Evolutionary conservation across 2,888 invertebrate genomes (phyloP).

Genomic region (Cerastis leucographa): DNA sequence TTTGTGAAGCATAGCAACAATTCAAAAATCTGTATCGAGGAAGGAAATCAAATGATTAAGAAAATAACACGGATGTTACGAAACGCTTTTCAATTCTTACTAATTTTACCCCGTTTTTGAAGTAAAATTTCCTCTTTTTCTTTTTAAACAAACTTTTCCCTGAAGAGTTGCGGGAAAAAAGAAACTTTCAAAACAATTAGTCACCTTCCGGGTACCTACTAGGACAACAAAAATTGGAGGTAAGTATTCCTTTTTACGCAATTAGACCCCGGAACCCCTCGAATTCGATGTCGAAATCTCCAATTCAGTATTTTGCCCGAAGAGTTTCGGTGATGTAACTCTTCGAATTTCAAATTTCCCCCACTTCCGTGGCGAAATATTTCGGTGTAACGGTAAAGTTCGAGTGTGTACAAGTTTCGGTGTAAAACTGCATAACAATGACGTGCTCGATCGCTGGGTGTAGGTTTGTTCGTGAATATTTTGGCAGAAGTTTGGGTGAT

Average conservation of each 20-base stretch:
- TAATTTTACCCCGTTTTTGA: constrained; percentile 22
- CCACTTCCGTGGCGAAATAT: constrained; percentile 78
- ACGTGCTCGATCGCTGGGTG: constrained; percentile 30
- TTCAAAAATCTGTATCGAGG: neutral
- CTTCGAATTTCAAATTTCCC: constrained; percentile 73
- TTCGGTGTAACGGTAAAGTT: constrained; percentile 72
- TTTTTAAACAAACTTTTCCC: constrained; percentile 34
- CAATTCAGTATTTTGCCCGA: constrained; percentile 42
- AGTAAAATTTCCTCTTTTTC: constrained; percentile 40
- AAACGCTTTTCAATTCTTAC: constrained; percentile 20
- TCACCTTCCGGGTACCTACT: constrained; percentile 30
- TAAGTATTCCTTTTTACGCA: constrained; percentile 45
- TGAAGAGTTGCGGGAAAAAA: constrained; percentile 14
- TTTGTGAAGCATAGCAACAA: neutral
- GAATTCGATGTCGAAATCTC: constrained; percentile 49
- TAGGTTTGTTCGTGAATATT: constrained; percentile 51
- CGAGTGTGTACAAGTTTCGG: constrained; percentile 79
- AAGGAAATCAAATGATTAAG: constrained; percentile 3
- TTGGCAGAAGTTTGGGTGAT: constrained; percentile 18
- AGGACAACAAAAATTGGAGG: constrained; percentile 42
- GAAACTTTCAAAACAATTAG: constrained; percentile 41
- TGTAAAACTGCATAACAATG: constrained; percentile 78
- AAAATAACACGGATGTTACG: constrained; percentile 27
- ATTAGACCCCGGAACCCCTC: constrained; percentile 59
- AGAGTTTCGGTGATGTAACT: constrained; percentile 73